phyloP scores from a whole-genome alignment of 2,888 invertebrate species.

The Cyclophora albipunctata region DNA sequence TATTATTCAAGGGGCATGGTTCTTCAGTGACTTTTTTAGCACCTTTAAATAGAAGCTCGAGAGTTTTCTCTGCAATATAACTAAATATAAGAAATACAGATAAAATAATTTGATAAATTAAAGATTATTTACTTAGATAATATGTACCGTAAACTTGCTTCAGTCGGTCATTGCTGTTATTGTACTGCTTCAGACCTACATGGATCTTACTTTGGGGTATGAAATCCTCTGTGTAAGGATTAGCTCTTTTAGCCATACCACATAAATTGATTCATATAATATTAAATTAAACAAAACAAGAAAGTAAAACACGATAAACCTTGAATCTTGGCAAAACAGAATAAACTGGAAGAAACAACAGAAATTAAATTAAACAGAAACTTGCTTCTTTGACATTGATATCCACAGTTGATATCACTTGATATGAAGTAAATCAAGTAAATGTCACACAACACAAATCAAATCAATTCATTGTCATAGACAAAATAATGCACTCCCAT shows the following conservation, averaged over 20 bases:
- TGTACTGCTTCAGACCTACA: constrained; percentile 56
- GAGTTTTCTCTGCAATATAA: constrained; percentile 50
- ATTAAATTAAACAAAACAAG: no score
- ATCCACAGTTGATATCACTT: no score
- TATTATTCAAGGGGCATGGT: constrained; percentile 14
- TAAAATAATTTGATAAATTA: background rate
- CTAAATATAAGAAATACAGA: background rate
- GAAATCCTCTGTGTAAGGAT: constrained; percentile 59
- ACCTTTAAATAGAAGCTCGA: constrained; percentile 50
- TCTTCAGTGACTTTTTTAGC: constrained; percentile 38
- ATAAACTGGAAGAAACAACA: no score
- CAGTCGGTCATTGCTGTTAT: constrained; percentile 56
- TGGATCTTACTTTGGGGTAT: constrained; percentile 63
- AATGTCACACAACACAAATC: no score
- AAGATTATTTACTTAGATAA: background rate
- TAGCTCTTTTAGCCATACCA: constrained; percentile 58
- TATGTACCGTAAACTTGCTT: constrained; percentile 57
- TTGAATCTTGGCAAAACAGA: background rate
- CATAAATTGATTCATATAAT: no score
- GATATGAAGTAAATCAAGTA: no score
- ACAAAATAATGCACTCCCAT: no score
- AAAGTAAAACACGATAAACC: background rate
- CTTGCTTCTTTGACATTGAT: no score
- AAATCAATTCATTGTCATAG: no score
- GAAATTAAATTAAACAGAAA: no score